Evolutionary conservation across 2,888 invertebrate species (phyloP).

Genomic region (Drosophila algonquin): DNA sequence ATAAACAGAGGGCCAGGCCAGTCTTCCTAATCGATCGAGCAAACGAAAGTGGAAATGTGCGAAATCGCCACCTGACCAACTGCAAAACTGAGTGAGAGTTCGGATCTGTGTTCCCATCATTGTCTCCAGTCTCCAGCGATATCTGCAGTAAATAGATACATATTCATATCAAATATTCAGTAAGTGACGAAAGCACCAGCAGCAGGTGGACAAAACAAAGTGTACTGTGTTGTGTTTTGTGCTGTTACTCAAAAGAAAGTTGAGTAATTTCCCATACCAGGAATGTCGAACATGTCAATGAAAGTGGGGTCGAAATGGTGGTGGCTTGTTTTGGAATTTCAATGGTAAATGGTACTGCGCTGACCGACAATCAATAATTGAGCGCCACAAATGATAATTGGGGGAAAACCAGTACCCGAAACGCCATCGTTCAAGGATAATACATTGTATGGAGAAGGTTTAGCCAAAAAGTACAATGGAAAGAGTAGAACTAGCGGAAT

Average conservation of each 20-base stretch:
- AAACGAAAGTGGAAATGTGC: constrained; percentile 39
- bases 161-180: constrained; percentile 7
- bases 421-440: not conserved
- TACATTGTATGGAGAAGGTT: not conserved
- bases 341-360: not conserved
- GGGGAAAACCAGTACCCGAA: not conserved
- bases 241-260: constrained; percentile 31
- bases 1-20: constrained; percentile 2
- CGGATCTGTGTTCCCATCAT: constrained; percentile 14
- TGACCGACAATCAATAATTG: not conserved
- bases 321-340: not conserved
- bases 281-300: constrained; percentile 13
- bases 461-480: not conserved
- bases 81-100: not conserved
- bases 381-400: not conserved
- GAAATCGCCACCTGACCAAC: constrained; percentile 32
- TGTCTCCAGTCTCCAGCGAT: constrained; percentile 1
- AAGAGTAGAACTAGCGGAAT: not conserved
- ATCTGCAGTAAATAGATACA: not conserved
- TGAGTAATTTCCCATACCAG: constrained; percentile 15
- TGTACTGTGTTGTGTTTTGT: not conserved
- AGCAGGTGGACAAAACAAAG: not conserved
- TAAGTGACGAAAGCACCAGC: constrained; percentile 8
- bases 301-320: constrained; percentile 5
- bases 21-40: constrained; percentile 33